Evolutionary conservation across 2,888 invertebrate genomes (phyloP).

Genomic region (Electrophaes corylata): DNA sequence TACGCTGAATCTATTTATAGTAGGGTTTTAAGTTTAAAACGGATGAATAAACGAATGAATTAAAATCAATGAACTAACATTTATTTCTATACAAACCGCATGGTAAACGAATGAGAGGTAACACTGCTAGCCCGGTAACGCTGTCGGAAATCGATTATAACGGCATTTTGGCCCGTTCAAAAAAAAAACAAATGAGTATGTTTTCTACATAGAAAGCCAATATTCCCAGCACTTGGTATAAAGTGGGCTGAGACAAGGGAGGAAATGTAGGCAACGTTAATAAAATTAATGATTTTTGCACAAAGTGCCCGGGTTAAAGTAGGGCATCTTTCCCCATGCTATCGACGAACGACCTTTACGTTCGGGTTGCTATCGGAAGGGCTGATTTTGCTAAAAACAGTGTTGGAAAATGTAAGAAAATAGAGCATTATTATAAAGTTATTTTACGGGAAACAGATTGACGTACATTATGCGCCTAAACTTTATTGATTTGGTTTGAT

Average conservation of each 20-base stretch:
- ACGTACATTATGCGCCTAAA: too few species aligned
- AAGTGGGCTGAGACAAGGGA: constrained; percentile 37
- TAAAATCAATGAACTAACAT: background rate
- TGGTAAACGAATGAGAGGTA: too few species aligned
- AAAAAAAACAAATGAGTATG: background rate
- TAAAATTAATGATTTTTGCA: constrained; percentile 79
- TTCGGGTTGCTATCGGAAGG: constrained; percentile 15
- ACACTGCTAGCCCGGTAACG: too few species aligned
- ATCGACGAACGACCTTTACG: constrained; percentile 40
- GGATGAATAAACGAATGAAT: background rate
- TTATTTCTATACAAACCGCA: too few species aligned
- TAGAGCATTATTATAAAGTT: background rate
- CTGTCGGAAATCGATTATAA: too few species aligned
- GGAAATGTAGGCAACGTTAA: constrained; percentile 56
- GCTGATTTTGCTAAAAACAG: constrained; percentile 24
- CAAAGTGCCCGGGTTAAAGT: constrained; percentile 52
- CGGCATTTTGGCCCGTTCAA: too few species aligned
- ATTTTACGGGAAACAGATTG: background rate
- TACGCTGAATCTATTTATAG: too few species aligned
- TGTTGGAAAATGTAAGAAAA: constrained; percentile 18
- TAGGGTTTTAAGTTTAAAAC: too few species aligned
- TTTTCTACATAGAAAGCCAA: background rate
- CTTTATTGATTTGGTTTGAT: too few species aligned
- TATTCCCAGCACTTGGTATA: constrained; percentile 10
- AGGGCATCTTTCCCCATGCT: constrained; percentile 43